phyloP scores from a whole-genome alignment of 2,113 vertebrate genomes.

The Pionites leucogaster region DNA sequence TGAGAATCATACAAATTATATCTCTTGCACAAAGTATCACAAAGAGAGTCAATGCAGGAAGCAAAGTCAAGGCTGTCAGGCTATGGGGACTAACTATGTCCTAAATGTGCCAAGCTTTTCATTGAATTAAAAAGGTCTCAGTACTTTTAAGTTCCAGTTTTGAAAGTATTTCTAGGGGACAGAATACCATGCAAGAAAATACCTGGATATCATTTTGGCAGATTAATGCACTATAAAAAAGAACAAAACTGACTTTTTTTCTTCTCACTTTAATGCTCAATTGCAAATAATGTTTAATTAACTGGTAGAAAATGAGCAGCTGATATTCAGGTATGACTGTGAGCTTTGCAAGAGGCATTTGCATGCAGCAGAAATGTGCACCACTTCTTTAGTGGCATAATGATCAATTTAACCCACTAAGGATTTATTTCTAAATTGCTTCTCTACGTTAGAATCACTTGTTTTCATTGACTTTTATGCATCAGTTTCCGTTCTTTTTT shows the following conservation, averaged over 20 bases:
- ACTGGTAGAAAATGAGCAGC: not conserved
- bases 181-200: not conserved
- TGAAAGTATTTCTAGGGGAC: not conserved
- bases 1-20: rapidly evolving
- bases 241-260: not conserved
- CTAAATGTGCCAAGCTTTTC: not conserved
- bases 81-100: not conserved
- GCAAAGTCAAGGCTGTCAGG: not conserved
- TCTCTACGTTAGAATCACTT: not conserved
- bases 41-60: not conserved
- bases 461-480: not conserved
- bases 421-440: not conserved
- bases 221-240: not conserved
- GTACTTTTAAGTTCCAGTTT: not conserved
- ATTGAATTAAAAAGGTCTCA: not conserved
- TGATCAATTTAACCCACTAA: not conserved
- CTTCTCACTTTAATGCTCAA: not conserved
- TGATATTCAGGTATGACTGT: not conserved
- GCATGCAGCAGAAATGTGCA: not conserved
- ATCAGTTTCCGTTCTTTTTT: not conserved
- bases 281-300: not conserved
- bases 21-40: not conserved
- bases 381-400: not conserved
- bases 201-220: not conserved
- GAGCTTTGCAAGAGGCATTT: not conserved